Base-by-base conservation (phyloP, 1,140 invertebrate genomes). In the Oppia nitens region DNA sequence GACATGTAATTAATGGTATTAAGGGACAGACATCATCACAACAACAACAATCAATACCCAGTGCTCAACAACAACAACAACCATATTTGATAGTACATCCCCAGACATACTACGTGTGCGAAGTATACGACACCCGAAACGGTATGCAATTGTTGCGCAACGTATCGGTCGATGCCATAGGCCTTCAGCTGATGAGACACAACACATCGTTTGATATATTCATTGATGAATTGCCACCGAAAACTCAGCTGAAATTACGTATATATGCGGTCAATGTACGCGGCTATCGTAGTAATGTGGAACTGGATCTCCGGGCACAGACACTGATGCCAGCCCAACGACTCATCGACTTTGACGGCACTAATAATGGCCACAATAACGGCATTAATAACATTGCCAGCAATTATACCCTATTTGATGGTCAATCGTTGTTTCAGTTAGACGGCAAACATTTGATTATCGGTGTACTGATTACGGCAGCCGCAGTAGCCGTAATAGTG, bases 121-220 rank as follows among this genome's bases (percentile, higher is more conserved):
- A 56, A 28, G 48, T 56, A n/a, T 56, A 56, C 29, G 50, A 29
- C 17, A 17, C 48, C 17, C 14, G 4, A 54, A 9, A 17, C 21
- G 9, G 4, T 47, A 26, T 55, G 27, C 11, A 29, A 28, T 29
- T 55, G 27, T 21, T 32, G 3, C n/a, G 48, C 32, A 56, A 56
- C 29, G 50, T 56, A 24, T 47, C 55, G 3, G 48, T 56, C 47
- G 55, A 56, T 56, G 55, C 55, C 1, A 24, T 56, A n/a, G 55
- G 29, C 23, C 14, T n/a, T n/a, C 55, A 45, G 1, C 45, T 56
- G 14, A 56, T 56, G 55, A 56, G 48, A 21, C 55, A 29, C 17
- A 56, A 56, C 26, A 45, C 32, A 1, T n/a, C 12, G 3, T 56
- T 56, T 28, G 48, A 45, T 27, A 47, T 56, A 21, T 3, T 56